Evolutionary conservation across 2,797 vertebrate genomes (phyloP), one percentile per base, ranked within the genome.

Genomic region (Myotis vivesi): DNA sequence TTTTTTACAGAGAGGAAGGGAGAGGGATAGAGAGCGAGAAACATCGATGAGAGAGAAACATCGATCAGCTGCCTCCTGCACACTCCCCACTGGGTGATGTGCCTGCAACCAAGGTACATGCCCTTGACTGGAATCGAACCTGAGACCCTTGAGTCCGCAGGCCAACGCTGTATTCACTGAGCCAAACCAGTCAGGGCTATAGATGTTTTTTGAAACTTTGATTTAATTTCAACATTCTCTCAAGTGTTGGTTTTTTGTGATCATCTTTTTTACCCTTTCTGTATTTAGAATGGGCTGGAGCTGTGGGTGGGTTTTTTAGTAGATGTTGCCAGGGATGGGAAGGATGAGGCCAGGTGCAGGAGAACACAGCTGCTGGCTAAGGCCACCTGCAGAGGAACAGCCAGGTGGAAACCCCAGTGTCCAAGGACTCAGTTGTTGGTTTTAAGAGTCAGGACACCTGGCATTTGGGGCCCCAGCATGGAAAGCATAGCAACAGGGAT

Each of bases 221-320:
- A 53, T 92, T 80, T 87, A 94, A 94, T 93, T 84, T 89, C 59
- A 87, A 41, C 23, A 33, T 94, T 94, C 85, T 90, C 22, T 87
- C 5, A 36, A 87, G 79, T 77, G 6, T 87, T 93, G 49, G 2
- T 20, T 83, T 88, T 86, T 84, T n/a, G 30, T 69, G 85, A 84
- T 51, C 22, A 16, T 87, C 22, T 36, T 77, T 87, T 49, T 94
- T 8, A 53, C 3, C 41, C 36, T 87, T 89, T 84, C 68, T 68
- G 17, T 94, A 41, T n/a, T 86, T 76, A 51, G 55, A 72, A 62
- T 91, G 71, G 41, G 11, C 51, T 66, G 5, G 41, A 44, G 8
- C 41, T 8, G n/a, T 41, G n/a, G 20, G 1, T 92, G 57, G 8
- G 9, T 66, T 76, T 95, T 91, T 80, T 96, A 38, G 44, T 46